Conservation (phyloP, 2,888 invertebrate genomes). For the Lepidochitona cinerea region DNA sequence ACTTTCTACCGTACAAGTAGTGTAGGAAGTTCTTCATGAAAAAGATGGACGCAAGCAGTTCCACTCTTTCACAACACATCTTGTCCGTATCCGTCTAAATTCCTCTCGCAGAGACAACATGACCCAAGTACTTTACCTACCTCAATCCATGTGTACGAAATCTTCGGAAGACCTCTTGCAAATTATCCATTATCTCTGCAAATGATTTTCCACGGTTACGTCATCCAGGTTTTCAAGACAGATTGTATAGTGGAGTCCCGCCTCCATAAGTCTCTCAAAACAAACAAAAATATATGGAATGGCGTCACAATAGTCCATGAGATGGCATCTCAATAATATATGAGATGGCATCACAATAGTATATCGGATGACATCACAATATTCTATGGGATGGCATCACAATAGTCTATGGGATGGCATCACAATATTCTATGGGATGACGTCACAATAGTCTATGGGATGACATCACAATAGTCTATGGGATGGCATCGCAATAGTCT, state of each 20-base stretch:
- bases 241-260: slow-evolving; percentile 37
- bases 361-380: too few relatives aligned
- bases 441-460: too few relatives aligned
- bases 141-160: slow-evolving; percentile 30
- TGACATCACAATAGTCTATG: too few relatives aligned
- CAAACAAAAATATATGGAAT: too few relatives aligned
- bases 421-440: too few relatives aligned
- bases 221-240: slow-evolving; percentile 68
- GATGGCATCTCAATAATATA: too few relatives aligned
- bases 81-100: slow-evolving; percentile 28
- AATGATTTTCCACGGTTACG: slow-evolving; percentile 46
- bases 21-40: background rate
- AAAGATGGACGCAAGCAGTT: background rate
- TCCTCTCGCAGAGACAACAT: slow-evolving; percentile 26
- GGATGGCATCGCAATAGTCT: too few relatives aligned
- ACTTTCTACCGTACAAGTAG: background rate
- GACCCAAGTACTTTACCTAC: slow-evolving; percentile 36
- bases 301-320: too few relatives aligned
- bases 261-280: slow-evolving; percentile 62
- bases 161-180: slow-evolving; percentile 26
- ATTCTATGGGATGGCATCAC: too few relatives aligned
- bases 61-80: background rate
- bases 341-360: too few relatives aligned
- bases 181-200: slow-evolving; percentile 27
- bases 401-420: too few relatives aligned